Base-by-base conservation (phyloP, 92 coral and sea anemone genomes). In the Palythoa caribaeorum region DNA sequence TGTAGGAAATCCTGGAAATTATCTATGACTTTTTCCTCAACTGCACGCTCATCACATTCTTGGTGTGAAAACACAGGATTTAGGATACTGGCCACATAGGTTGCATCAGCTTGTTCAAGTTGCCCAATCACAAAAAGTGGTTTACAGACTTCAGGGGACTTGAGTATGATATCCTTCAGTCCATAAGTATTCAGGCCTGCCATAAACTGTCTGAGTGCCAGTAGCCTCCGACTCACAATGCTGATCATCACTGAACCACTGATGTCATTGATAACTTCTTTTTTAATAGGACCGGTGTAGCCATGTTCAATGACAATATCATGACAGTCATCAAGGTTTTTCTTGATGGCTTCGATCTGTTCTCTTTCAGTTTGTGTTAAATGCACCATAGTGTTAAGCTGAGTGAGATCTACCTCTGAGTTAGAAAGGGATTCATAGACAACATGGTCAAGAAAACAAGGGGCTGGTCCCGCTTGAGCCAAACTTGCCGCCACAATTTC, bases 391-490 rank as follows among this genome's bases (percentile, higher is more conserved):
- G 68, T 60, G 68, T 60, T 60, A 60, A 60, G 68, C 68, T 60
- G 68, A 60, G 68, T 60, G 68, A 60, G 20, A 60, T 60, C 68
- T 60, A 60, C 68, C 68, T 60, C 68, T 60, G 68, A 60, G 68
- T 60, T 60, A 60, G 68, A 60, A 60, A 60, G 68, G 68, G 68
- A 60, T 60, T 84, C 68, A 69, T 59, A 89, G 17, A 69, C 88
- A 12, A 57, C 88, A 35, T 83, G 86, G 54, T 90, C 92, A 47
- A 83, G 51, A 83, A 91, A 88, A 47, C 73, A 76, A 63, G 89
- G 81, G 44, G 90, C 78, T 48, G 87, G 88, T 50, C 88, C 90
- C 66, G 69, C 79, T 69, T 91, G 88, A 15, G 91, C 84, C 44
- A 88, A 50, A 51, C 88, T 87, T 8, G 84, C 76, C 63, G 92